A percentile compares a stretch with the other conserved stretches of the same genome.
These are phyloP conservation scores for Watsonalla binaria DNA, from an alignment of 2,888 invertebrate genomes.

Conservation along the genomic window DNA sequence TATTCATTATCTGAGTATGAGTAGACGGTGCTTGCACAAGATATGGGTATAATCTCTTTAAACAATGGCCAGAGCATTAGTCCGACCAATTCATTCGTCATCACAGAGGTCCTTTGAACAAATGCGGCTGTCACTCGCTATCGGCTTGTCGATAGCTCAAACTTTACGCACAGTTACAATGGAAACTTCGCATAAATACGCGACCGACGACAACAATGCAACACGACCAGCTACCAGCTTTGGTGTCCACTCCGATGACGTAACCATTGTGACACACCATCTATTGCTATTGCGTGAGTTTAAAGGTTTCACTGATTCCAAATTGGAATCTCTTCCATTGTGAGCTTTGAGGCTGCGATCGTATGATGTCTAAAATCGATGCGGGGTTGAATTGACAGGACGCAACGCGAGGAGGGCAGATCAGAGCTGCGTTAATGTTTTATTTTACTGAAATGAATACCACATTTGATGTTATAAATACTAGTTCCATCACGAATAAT, in stretches of 20 bases:
- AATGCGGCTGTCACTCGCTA: constrained; percentile 51
- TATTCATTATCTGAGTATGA: background rate
- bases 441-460: too few relatives aligned
- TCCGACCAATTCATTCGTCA: constrained; percentile 32
- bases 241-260: constrained; percentile 49
- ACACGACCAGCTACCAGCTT: constrained; percentile 11
- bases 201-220: constrained; percentile 50
- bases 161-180: constrained; percentile 65
- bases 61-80: constrained; percentile 27
- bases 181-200: constrained; percentile 59
- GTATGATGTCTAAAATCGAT: background rate
- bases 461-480: too few relatives aligned
- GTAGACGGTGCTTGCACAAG: background rate
- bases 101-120: constrained; percentile 58
- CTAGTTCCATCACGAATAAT: too few relatives aligned
- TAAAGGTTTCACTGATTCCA: constrained; percentile 28
- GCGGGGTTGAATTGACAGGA: background rate
- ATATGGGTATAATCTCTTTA: background rate
- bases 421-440: too few relatives aligned
- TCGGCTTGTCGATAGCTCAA: constrained; percentile 66
- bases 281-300: constrained; percentile 25
- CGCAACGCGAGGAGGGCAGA: background rate
- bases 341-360: background rate
- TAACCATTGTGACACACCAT: constrained; percentile 36
- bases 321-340: constrained; percentile 13